Evolutionary conservation across 2,797 vertebrate species (phyloP).

Genomic region (Tiaroga cobitis): DNA sequence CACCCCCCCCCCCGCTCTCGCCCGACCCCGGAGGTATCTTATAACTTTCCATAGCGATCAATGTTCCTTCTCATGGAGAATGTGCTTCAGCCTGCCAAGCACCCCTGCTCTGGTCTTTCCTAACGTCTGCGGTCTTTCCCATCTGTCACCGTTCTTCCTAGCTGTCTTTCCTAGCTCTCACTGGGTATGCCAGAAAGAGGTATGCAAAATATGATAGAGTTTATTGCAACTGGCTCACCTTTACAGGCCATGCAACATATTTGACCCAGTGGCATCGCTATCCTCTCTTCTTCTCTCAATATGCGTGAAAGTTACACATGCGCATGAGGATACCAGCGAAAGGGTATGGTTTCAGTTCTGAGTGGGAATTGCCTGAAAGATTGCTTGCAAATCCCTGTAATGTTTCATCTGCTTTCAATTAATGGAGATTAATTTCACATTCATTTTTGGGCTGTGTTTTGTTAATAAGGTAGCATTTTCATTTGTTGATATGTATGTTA

Average conservation of each 20-base stretch:
- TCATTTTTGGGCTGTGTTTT: neutral
- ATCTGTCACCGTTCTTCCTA: neutral
- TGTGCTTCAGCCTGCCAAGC: neutral
- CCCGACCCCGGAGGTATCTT: neutral
- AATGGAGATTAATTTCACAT: neutral
- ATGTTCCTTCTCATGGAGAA: neutral
- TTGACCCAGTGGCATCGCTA: neutral
- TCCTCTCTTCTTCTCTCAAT: neutral
- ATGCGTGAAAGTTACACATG: neutral
- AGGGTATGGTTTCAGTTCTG: neutral
- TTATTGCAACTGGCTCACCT: neutral
- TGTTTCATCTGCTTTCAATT: neutral
- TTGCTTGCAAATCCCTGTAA: neutral
- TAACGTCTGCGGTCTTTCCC: neutral
- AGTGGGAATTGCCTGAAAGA: neutral
- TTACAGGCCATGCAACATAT: neutral
- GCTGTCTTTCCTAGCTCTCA: neutral
- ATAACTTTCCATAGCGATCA: neutral
- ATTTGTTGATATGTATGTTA: neutral
- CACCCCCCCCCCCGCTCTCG: neutral
- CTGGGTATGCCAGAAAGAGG: neutral
- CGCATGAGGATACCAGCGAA: neutral
- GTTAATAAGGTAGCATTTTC: no score
- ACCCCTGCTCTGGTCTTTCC: neutral
- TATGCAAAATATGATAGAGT: neutral